Evolutionary conservation across 35 echinoderm and acorn worm genomes (phyloP).

Genomic region (Chiridota heheva): DNA sequence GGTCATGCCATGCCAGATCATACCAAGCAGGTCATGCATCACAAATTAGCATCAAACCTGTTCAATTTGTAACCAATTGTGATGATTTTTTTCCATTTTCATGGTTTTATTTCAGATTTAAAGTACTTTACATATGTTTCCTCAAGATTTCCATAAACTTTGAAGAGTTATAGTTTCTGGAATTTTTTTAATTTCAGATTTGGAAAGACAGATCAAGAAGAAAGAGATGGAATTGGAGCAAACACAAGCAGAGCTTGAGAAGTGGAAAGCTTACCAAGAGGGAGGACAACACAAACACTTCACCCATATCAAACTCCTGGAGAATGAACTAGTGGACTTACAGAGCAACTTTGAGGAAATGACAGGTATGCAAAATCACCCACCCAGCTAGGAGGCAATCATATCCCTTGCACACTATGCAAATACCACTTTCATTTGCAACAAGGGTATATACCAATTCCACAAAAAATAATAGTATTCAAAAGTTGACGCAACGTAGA

Average conservation of each 20-base stretch:
- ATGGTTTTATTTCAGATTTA: no score
- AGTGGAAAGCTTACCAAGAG: constrained; percentile 76
- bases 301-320: constrained; percentile 80
- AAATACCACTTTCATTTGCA: not conserved
- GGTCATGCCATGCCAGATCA: no score
- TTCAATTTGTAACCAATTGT: no score
- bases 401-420: not conserved
- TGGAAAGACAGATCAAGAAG: constrained; percentile 55
- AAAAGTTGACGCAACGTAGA: not conserved
- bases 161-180: not conserved
- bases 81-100: no score
- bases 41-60: no score
- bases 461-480: no score
- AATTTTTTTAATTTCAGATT: constrained; percentile 29
- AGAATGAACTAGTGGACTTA: constrained; percentile 82
- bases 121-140: no score
- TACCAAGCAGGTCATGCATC: no score
- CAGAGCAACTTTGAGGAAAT: constrained; percentile 92
- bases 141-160: no score
- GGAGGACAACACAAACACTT: constrained; percentile 68
- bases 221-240: constrained; percentile 53
- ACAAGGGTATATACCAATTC: no score
- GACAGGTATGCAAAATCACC: constrained; percentile 63
- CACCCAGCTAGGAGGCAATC: not conserved
- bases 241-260: constrained; percentile 43